Conservation (phyloP, 2,113 vertebrate species). For the Ailuropoda melanoleuca region DNA sequence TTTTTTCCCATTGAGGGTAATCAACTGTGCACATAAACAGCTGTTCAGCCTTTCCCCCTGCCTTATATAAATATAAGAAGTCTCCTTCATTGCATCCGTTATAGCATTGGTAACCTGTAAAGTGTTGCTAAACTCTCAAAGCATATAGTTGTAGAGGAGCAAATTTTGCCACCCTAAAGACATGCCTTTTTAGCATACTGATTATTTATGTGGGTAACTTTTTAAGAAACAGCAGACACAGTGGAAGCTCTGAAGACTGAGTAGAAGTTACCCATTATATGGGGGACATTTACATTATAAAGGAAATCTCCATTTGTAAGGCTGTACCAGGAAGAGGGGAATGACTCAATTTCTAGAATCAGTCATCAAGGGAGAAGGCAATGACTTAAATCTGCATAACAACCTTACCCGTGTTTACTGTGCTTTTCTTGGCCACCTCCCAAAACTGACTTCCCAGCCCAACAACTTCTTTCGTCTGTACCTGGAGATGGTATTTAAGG, state of each 20-base stretch:
- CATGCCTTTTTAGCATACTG: background rate
- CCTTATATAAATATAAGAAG: background rate
- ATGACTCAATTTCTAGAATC: background rate
- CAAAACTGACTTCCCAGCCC: background rate
- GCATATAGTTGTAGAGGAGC: background rate
- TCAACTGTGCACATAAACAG: background rate
- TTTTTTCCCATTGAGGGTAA: constrained; percentile 1
- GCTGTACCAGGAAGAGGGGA: background rate
- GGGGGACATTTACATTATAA: background rate
- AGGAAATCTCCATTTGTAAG: background rate
- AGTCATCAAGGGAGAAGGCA: background rate
- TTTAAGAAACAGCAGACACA: background rate
- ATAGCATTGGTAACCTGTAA: background rate
- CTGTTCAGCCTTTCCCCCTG: background rate
- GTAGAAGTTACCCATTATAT: background rate
- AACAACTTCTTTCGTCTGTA: background rate
- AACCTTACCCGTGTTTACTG: background rate
- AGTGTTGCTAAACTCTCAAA: background rate
- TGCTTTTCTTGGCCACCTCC: background rate
- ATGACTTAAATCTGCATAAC: background rate
- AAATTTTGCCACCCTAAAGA: background rate
- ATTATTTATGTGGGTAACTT: background rate
- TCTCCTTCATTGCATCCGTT: background rate
- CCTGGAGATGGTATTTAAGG: background rate
- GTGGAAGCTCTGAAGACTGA: background rate